A percentile compares a stretch with the other conserved stretches of the same genome.
These are phyloP conservation scores for Drosophila elegans DNA, from an alignment of 1,140 invertebrate genomes.

Conservation along the genomic window DNA sequence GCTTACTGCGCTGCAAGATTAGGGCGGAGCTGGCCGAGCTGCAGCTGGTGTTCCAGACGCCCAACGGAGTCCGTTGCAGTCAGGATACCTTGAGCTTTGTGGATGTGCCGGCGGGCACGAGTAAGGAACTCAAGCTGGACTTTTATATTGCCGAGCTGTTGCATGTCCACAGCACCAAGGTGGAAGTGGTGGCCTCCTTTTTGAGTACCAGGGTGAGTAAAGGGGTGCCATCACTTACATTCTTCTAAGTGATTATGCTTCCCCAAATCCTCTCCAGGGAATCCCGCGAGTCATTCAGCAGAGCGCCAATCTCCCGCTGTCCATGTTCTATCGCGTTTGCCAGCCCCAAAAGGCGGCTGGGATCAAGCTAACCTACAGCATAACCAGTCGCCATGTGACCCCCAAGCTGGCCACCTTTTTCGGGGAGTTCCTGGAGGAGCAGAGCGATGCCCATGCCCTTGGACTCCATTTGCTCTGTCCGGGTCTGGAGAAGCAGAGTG, in stretches of 20 bases:
- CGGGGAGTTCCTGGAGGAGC: constrained; percentile 59
- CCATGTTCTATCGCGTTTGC: constrained; percentile 71
- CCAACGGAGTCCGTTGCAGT: constrained; percentile 64
- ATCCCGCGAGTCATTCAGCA: constrained; percentile 74
- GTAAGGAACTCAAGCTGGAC: constrained; percentile 52
- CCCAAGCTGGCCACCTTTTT: constrained; percentile 72
- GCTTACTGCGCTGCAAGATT: constrained; percentile 55
- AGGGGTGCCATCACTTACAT: no score
- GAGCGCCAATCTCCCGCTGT: constrained; percentile 62
- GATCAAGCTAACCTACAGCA: constrained; percentile 78
- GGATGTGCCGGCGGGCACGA: constrained; percentile 57
- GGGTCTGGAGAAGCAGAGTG: constrained; percentile 61
- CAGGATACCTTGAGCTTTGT: constrained; percentile 66
- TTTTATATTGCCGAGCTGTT: constrained; percentile 74
- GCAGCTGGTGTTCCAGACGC: constrained; percentile 63
- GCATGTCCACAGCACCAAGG: constrained; percentile 59
- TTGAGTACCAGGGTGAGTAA: constrained; percentile 62
- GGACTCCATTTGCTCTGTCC: constrained; percentile 72
- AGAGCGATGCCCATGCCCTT: constrained; percentile 68
- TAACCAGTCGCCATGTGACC: constrained; percentile 59
- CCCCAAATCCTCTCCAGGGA: constrained; percentile 40
- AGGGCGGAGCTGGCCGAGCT: constrained; percentile 68
- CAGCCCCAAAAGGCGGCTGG: constrained; percentile 75
- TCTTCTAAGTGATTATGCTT: not conserved
- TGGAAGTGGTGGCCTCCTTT: constrained; percentile 73